Evolutionary conservation across 2,113 vertebrate genomes (phyloP).

Genomic region (Neodon shergylaensis): DNA sequence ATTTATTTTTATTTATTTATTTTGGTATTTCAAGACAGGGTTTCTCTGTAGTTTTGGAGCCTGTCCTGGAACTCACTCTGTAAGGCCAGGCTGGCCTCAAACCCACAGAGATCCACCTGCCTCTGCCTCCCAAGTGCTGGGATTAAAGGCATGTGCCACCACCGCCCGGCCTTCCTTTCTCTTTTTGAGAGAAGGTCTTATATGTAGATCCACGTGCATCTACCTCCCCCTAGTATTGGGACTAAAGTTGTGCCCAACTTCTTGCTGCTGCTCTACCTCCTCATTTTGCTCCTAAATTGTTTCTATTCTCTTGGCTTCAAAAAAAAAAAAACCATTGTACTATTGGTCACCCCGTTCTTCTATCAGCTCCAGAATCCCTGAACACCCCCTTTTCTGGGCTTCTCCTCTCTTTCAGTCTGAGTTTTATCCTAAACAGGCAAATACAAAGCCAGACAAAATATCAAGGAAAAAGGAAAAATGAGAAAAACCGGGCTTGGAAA

Average conservation of each 20-base stretch:
- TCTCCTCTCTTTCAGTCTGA: not conserved
- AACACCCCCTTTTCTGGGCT: not conserved
- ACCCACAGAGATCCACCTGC: too few relatives aligned
- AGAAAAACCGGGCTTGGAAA: not conserved
- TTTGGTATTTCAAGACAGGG: too few relatives aligned
- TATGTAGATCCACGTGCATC: not conserved
- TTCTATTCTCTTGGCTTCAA: not conserved
- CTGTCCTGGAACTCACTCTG: too few relatives aligned
- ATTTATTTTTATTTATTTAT: too few relatives aligned
- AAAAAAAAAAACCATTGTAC: not conserved
- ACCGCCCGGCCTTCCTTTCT: not conserved
- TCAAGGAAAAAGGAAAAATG: not conserved
- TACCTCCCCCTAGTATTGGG: not conserved
- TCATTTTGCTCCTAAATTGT: conserved; percentile 1
- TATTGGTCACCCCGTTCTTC: not conserved
- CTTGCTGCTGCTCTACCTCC: not conserved
- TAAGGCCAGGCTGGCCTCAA: too few relatives aligned
- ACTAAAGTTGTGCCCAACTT: not conserved
- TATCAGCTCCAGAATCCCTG: not conserved
- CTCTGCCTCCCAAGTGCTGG: too few relatives aligned
- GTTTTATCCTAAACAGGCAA: not conserved
- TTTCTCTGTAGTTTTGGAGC: too few relatives aligned
- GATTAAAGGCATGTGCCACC: too few relatives aligned
- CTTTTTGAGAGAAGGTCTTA: not conserved
- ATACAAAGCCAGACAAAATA: not conserved